Conservation (phyloP, 1,140 invertebrate genomes). For the Elysia chlorotica region DNA sequence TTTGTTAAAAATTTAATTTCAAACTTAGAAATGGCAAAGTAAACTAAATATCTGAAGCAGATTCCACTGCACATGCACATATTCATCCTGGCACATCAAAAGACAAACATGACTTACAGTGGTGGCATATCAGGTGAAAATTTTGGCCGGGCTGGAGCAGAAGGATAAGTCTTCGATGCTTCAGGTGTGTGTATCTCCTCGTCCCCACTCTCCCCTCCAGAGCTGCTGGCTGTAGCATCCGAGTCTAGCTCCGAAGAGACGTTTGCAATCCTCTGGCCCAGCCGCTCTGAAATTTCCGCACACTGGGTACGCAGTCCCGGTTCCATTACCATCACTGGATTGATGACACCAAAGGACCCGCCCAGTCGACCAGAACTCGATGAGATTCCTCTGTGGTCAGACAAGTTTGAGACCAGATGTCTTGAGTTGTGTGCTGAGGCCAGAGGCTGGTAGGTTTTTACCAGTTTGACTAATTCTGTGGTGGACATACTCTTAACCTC, state of each 20-base stretch:
- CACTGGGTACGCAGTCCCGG: constrained; percentile 49
- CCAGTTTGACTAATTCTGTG: constrained; percentile 66
- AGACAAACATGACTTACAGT: constrained; percentile 40
- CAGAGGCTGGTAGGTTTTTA: constrained; percentile 30
- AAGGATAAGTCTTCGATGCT: no score
- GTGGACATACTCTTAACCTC: constrained; percentile 65
- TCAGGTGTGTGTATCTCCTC: no score
- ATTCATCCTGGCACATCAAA: neutral
- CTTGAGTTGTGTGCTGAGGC: constrained; percentile 16
- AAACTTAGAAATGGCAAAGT: neutral
- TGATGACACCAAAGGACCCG: no score
- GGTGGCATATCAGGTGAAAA: constrained; percentile 24
- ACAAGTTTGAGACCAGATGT: no score
- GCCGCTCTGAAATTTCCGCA: constrained; percentile 65
- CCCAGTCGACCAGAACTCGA: no score
- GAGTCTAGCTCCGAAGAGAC: constrained; percentile 81
- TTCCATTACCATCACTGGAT: constrained; percentile 50
- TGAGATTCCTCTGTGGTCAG: no score
- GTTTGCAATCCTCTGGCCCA: constrained; percentile 73
- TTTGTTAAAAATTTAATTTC: no score
- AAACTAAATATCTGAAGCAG: neutral
- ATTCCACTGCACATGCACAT: neutral
- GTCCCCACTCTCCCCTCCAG: constrained; percentile 91
- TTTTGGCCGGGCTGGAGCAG: constrained; percentile 7
- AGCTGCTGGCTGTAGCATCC: constrained; percentile 90